These are phyloP conservation scores for Dipus sagitta DNA, from an alignment of 2,797 vertebrate genomes.

Conservation along the genomic window DNA sequence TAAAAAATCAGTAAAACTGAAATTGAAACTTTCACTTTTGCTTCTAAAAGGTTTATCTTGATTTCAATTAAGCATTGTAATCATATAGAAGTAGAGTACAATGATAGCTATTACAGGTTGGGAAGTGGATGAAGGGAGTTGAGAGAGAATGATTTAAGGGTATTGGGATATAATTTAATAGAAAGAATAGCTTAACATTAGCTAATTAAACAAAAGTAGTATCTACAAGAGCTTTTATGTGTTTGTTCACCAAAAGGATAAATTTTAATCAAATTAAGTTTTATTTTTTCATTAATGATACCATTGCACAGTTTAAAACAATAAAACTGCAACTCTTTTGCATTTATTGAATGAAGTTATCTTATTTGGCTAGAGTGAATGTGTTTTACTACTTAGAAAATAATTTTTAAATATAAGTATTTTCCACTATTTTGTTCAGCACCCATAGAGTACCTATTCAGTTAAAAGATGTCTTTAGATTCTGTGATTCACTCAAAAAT, in stretches of 20 bases:
- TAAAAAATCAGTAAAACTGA: too few relatives aligned
- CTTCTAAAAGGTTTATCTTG: constrained; percentile 37
- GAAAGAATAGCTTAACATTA: neutral
- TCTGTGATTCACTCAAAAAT: constrained; percentile 74
- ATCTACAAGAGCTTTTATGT: constrained; percentile 59
- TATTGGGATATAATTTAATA: neutral
- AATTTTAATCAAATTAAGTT: constrained; percentile 65
- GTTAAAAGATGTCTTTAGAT: constrained; percentile 67
- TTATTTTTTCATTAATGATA: constrained; percentile 66
- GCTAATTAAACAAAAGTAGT: neutral
- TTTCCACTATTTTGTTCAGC: constrained; percentile 77
- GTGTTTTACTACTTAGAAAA: constrained; percentile 42
- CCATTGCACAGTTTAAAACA: constrained; percentile 36
- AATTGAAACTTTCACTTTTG: neutral
- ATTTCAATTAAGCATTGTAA: constrained; percentile 25
- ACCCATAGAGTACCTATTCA: constrained; percentile 58
- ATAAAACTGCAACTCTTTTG: neutral
- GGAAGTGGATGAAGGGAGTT: neutral
- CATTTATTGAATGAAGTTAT: constrained; percentile 69
- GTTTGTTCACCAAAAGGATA: constrained; percentile 23
- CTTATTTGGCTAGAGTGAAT: constrained; percentile 3
- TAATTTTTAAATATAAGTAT: constrained; percentile 76
- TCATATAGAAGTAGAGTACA: neutral
- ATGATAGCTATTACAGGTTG: neutral
- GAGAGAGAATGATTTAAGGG: neutral